Conservation (phyloP, 2,113 vertebrate species). For the Tonatia bakeri region DNA sequence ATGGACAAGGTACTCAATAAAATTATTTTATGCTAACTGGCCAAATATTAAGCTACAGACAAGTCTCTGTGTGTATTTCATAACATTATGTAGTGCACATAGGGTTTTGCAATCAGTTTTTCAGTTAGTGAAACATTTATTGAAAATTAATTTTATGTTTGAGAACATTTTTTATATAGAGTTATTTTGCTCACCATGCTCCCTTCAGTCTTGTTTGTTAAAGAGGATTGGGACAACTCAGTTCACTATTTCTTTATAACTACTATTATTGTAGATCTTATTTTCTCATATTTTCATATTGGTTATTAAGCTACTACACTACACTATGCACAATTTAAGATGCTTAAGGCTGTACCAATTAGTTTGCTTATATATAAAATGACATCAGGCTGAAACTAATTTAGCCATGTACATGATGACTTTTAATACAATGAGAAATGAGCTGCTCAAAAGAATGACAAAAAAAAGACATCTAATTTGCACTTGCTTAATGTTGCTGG, state of each 20-base stretch:
- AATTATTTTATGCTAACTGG: not conserved
- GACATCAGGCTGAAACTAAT: conserved; percentile 18
- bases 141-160: not conserved
- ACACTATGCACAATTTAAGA: not conserved
- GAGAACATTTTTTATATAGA: not conserved
- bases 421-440: not conserved
- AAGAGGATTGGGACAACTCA: not conserved
- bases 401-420: conserved; percentile 1
- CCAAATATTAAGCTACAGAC: not conserved
- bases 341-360: conserved; percentile 29
- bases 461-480: conserved; percentile 35
- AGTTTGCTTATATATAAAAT: conserved; percentile 41
- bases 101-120: not conserved
- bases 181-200: not conserved
- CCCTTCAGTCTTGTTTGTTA: not conserved
- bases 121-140: not conserved
- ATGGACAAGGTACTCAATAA: not conserved
- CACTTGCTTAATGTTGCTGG: not conserved
- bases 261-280: not conserved
- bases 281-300: conserved; percentile 23
- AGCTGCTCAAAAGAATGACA: not conserved
- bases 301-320: not conserved
- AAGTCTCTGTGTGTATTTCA: not conserved
- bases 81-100: not conserved
- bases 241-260: not conserved